A percentile compares a stretch with the other conserved stretches of the same genome.
phyloP scores from a whole-genome alignment of 2,797 vertebrate genomes.

The Hephaestus fuliginosus region DNA sequence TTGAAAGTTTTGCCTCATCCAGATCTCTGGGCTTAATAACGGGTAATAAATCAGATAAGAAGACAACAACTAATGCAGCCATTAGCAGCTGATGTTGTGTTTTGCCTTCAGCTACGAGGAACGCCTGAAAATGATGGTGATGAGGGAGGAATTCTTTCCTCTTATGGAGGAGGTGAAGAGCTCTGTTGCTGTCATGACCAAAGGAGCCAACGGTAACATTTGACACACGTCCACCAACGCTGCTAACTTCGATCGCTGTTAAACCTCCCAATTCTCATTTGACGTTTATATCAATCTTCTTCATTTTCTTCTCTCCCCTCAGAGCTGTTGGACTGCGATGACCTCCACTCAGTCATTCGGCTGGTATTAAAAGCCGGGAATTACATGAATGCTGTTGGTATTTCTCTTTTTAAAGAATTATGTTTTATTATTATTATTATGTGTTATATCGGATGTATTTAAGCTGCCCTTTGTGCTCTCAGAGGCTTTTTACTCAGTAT shows the following conservation, averaged over 20 bases:
- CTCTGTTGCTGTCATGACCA: slow-evolving; percentile 82
- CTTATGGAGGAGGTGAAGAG: slow-evolving; percentile 84
- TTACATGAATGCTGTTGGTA: slow-evolving; percentile 90
- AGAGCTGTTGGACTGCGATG: slow-evolving; percentile 89
- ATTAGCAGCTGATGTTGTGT: slow-evolving; percentile 9
- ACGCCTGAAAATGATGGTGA: slow-evolving; percentile 84
- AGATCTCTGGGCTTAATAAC: neutral
- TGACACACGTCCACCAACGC: neutral
- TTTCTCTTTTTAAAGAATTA: slow-evolving; percentile 39
- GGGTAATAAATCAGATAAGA: neutral
- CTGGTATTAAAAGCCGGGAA: slow-evolving; percentile 90
- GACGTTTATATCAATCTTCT: neutral
- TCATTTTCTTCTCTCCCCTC: slow-evolving; percentile 3
- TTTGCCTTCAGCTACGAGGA: slow-evolving; percentile 82
- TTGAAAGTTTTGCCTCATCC: neutral
- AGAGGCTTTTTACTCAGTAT: neutral
- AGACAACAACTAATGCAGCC: neutral
- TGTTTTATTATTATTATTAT: neutral
- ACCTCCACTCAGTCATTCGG: slow-evolving; percentile 88
- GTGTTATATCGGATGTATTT: neutral
- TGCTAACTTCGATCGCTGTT: neutral
- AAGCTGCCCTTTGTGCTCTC: neutral
- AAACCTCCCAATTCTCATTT: neutral
- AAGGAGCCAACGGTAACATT: slow-evolving; percentile 85
- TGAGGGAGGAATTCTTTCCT: slow-evolving; percentile 89